phyloP scores from a whole-genome alignment of 30 jellyfish, hydroid and myxozoan species.

The Chironex yamaguchii region DNA sequence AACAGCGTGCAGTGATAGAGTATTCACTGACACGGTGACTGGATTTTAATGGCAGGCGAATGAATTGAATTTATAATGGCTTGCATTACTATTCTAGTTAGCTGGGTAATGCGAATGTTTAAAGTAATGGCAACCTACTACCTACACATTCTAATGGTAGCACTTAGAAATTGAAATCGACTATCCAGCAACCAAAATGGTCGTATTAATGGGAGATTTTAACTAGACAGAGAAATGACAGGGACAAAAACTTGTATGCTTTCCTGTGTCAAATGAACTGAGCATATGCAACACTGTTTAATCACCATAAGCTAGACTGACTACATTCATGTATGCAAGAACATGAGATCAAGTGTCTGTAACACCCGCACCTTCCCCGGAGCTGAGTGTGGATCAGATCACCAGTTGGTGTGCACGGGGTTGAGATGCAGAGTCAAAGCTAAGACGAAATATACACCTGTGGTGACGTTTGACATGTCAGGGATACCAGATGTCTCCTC shows the following conservation, averaged over 20 bases:
- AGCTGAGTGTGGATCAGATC: neutral
- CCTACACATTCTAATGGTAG: neutral
- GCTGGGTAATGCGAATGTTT: too few species aligned
- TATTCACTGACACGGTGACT: too few species aligned
- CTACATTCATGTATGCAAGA: neutral
- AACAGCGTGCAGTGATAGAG: too few species aligned
- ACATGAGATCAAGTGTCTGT: neutral
- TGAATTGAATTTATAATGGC: too few species aligned
- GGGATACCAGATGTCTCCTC: neutral
- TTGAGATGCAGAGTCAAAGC: neutral
- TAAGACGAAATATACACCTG: neutral
- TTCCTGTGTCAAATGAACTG: neutral
- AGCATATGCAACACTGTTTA: neutral
- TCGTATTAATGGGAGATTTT: neutral
- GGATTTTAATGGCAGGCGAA: too few species aligned
- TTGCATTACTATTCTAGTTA: too few species aligned
- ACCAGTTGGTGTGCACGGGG: neutral
- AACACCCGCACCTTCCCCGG: neutral
- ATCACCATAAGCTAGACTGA: neutral
- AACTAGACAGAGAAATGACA: neutral
- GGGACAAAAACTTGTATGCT: neutral
- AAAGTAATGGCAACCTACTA: too few species aligned
- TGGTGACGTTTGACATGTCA: neutral
- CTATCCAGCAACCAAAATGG: neutral
- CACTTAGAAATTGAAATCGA: neutral